Evolutionary conservation across 2,888 invertebrate genomes (phyloP).

Genomic region (Drosophila nr. perissopoda): DNA sequence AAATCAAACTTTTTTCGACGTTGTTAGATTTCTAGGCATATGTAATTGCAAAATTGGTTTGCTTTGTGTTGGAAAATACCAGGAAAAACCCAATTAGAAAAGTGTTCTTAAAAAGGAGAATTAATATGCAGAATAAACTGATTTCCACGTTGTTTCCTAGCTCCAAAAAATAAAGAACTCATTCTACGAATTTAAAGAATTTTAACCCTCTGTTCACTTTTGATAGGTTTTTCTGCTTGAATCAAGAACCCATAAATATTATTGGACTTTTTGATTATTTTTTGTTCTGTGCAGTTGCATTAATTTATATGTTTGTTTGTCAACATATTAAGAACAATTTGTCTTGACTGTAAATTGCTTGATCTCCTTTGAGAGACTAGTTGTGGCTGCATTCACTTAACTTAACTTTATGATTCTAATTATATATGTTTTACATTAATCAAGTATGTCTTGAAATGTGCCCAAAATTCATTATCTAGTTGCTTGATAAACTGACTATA

Average conservation of each 20-base stretch:
- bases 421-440: conserved; percentile 2
- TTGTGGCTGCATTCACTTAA: neutral
- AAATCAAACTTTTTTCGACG: neutral
- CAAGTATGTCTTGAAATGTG: conserved; percentile 2
- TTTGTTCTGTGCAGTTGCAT: neutral
- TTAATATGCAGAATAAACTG: too few species aligned
- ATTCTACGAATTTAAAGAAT: neutral
- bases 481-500: conserved; percentile 36
- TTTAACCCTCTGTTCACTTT: accelerated
- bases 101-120: too few species aligned
- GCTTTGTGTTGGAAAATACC: neutral
- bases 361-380: neutral
- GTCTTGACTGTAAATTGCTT: neutral
- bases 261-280: accelerated
- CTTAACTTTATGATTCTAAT: neutral
- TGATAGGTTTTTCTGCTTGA: neutral
- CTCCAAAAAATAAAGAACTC: neutral
- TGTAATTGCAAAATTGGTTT: neutral
- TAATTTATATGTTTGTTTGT: neutral
- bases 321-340: neutral
- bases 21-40: accelerated
- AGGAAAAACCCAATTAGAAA: neutral
- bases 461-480: conserved; percentile 6
- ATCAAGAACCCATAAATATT: neutral
- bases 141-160: neutral